A percentile compares a stretch with the other conserved stretches of the same genome.
Evolutionary conservation across 2,797 vertebrate genomes (phyloP).

Genomic region (Rhynchonycteris naso): DNA sequence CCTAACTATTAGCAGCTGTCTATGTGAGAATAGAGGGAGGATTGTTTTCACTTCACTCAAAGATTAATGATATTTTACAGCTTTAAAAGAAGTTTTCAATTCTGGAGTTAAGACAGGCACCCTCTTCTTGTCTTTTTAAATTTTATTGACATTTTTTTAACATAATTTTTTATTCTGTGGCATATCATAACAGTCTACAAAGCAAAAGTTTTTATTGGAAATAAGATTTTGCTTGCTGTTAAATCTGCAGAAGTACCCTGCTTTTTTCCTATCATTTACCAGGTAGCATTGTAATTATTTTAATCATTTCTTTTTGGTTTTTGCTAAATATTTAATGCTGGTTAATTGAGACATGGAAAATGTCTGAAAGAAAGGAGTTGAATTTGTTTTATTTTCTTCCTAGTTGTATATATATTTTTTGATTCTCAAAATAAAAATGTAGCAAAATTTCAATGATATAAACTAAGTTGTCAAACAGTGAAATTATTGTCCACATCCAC

Average conservation of each 20-base stretch:
- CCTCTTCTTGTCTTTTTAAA: conserved; percentile 73
- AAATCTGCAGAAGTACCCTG: conserved; percentile 61
- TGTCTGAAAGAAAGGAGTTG: not conserved
- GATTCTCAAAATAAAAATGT: not conserved
- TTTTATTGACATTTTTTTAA: conserved; percentile 70
- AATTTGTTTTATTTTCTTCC: conserved; percentile 24
- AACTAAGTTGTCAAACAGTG: not conserved
- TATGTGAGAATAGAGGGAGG: conserved; percentile 75
- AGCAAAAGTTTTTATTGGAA: conserved; percentile 65
- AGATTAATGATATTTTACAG: conserved; percentile 73
- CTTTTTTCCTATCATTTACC: conserved; percentile 46
- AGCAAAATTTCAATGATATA: not conserved
- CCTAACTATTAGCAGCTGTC: conserved; percentile 78
- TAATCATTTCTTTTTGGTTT: conserved; percentile 23
- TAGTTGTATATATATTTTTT: not conserved
- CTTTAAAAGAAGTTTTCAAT: conserved; percentile 76
- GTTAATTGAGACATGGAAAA: not conserved
- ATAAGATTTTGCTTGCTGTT: conserved; percentile 55
- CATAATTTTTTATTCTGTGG: conserved; percentile 69
- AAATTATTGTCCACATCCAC: not conserved
- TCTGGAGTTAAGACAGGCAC: conserved; percentile 67
- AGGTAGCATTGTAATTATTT: conserved; percentile 53
- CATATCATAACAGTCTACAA: conserved; percentile 59
- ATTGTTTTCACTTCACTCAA: conserved; percentile 74
- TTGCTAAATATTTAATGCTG: conserved; percentile 50